Conservation (phyloP, 2,797 vertebrate genomes). For the Mionectes olivaceus region DNA sequence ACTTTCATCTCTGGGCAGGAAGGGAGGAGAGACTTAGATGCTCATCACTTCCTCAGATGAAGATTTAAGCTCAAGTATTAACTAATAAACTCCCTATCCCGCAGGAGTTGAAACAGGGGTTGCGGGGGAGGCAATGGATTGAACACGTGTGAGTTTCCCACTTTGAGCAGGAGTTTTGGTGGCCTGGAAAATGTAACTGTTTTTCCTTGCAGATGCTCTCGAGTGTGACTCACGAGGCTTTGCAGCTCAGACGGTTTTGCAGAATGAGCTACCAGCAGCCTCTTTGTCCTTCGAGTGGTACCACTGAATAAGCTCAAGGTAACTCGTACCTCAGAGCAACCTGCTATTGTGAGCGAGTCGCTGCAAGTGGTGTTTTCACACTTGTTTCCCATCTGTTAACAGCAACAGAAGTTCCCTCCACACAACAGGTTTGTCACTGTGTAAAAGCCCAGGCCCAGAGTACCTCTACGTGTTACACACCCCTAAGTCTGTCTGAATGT, state of each 20-base stretch:
- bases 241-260: background rate
- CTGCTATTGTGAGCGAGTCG: background rate
- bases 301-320: background rate
- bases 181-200: constrained; percentile 50
- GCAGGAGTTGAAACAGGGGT: background rate
- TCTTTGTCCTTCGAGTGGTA: background rate
- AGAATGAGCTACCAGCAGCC: background rate
- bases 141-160: constrained; percentile 1
- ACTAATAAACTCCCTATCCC: constrained; percentile 43
- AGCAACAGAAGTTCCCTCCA: background rate
- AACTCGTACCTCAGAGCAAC: background rate
- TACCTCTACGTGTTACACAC: background rate
- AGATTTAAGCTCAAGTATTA: constrained; percentile 29
- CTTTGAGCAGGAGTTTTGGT: constrained; percentile 15
- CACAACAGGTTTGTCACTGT: background rate
- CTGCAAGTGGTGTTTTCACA: constrained; percentile 1
- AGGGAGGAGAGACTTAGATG: constrained; percentile 44
- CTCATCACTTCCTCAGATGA: background rate
- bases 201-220: constrained; percentile 27
- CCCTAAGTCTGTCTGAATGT: background rate
- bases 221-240: constrained; percentile 54
- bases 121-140: background rate
- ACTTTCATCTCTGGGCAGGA: constrained; percentile 3
- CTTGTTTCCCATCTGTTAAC: background rate
- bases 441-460: background rate